A percentile compares a stretch with the other conserved stretches of the same genome.
Evolutionary conservation across 2,888 invertebrate genomes (phyloP).

Genomic region (Anodontia alba): DNA sequence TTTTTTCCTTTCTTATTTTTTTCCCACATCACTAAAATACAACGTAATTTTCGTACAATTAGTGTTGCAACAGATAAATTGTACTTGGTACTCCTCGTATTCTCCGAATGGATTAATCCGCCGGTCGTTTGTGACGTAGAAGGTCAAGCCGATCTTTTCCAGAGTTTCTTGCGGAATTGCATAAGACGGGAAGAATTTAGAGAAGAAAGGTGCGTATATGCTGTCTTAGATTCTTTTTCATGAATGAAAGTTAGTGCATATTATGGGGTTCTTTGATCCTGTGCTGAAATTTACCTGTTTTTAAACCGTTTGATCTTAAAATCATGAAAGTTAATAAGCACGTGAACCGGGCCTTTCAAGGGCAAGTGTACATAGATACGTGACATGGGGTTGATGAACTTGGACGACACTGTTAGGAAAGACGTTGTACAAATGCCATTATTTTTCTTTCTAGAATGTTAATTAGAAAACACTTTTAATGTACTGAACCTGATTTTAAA

Average conservation of each 20-base stretch:
- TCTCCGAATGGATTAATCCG: not conserved
- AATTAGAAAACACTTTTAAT: too few relatives aligned
- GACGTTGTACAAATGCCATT: too few relatives aligned
- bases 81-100: not conserved
- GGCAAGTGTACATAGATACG: not conserved
- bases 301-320: not conserved
- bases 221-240: not conserved
- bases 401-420: too few relatives aligned
- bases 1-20: too few relatives aligned
- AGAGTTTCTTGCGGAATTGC: not conserved
- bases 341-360: not conserved
- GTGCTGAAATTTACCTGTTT: not conserved
- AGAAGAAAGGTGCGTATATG: not conserved
- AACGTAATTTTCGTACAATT: too few relatives aligned
- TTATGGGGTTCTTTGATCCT: not conserved
- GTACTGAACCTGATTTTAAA: too few relatives aligned
- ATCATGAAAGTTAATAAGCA: not conserved
- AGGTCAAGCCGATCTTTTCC: conserved; percentile 28
- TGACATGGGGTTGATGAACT: not conserved
- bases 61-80: too few relatives aligned
- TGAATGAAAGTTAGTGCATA: not conserved
- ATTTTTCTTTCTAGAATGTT: too few relatives aligned
- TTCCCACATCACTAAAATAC: too few relatives aligned
- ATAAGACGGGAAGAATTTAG: not conserved
- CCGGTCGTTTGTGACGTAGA: conserved; percentile 32